phyloP scores from a whole-genome alignment of 2,888 invertebrate species.

The Apotomis betuletana region DNA sequence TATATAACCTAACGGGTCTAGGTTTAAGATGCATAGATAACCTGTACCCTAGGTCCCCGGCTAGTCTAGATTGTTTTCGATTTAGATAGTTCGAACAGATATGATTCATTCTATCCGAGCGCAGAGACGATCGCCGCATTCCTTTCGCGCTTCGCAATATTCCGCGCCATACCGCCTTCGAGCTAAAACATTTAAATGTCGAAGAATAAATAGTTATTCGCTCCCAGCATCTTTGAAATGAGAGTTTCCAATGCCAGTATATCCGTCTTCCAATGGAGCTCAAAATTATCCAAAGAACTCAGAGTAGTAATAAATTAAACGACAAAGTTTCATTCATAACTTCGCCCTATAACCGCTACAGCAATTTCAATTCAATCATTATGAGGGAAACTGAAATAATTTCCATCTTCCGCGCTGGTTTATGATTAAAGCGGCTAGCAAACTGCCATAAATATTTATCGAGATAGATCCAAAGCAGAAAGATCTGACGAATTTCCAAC shows the following conservation, averaged over 20 bases:
- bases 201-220: constrained; percentile 51
- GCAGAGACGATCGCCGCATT: constrained; percentile 64
- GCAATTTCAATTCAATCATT: constrained; percentile 47
- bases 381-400: constrained; percentile 50
- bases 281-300: constrained; percentile 4
- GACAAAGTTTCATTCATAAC: constrained; percentile 34
- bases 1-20: not conserved
- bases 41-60: not conserved
- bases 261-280: not conserved
- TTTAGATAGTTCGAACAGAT: constrained; percentile 31
- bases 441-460: constrained; percentile 16
- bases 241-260: not conserved
- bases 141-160: constrained; percentile 70
- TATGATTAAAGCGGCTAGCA: not conserved
- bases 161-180: constrained; percentile 55
- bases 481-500: constrained; percentile 9
- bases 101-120: constrained; percentile 47
- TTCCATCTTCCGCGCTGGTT: constrained; percentile 47
- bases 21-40: not conserved
- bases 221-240: constrained; percentile 13
- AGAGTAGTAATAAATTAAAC: not conserved
- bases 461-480: not conserved
- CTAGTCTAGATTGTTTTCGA: constrained; percentile 28
- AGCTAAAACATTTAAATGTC: constrained; percentile 59
- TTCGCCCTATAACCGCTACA: constrained; percentile 51